Evolutionary conservation across 1,140 invertebrate genomes (phyloP).

Genomic region (Nephila pilipes): DNA sequence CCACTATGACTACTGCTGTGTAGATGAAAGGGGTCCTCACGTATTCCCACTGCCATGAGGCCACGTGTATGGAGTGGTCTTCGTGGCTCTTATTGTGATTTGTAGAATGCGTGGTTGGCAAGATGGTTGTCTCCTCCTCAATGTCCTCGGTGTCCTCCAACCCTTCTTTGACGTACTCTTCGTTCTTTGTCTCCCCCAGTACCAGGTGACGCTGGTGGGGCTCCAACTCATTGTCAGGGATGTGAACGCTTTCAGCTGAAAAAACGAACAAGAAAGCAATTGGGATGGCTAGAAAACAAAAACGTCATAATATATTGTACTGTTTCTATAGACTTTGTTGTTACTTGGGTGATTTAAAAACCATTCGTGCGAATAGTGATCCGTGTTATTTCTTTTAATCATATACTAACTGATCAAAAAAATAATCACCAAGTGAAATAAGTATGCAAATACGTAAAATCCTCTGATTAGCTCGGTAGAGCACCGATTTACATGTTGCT

Average conservation of each 20-base stretch:
- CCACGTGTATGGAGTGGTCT: conserved; percentile 81
- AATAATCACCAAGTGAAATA: too few species aligned
- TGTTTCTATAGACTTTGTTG: too few species aligned
- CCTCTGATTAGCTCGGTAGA: too few species aligned
- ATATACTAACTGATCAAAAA: too few species aligned
- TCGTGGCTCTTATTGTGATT: conserved; percentile 21
- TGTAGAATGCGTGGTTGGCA: neutral
- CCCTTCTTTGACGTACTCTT: neutral
- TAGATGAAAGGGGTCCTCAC: conserved; percentile 84
- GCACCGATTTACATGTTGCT: too few species aligned
- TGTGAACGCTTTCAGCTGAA: conserved; percentile 41
- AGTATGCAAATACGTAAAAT: too few species aligned
- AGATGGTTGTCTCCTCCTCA: neutral
- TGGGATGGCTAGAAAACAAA: too few species aligned
- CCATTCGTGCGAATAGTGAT: too few species aligned
- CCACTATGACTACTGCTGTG: conserved; percentile 84
- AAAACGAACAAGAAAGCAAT: neutral
- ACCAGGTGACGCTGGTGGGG: conserved; percentile 6
- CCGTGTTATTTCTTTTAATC: too few species aligned
- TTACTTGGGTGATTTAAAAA: too few species aligned
- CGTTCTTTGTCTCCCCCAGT: neutral
- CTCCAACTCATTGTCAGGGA: conserved; percentile 56
- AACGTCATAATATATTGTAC: too few species aligned
- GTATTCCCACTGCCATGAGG: conserved; percentile 83
- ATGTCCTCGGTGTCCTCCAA: neutral